Evolutionary conservation across 2,888 invertebrate genomes (phyloP).

Genomic region (Ichneumoninae sp.): DNA sequence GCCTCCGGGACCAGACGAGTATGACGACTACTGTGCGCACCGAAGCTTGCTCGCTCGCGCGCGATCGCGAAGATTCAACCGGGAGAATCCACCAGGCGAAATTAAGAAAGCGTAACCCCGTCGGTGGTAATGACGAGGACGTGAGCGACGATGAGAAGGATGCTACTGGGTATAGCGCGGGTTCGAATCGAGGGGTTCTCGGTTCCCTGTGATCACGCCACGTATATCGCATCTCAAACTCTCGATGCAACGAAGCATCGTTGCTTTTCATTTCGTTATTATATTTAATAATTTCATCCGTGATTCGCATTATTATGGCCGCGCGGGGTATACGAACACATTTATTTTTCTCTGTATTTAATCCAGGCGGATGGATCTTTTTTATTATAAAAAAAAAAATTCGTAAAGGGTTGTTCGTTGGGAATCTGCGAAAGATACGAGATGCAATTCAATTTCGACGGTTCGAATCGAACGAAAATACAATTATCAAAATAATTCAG

Average conservation of each 20-base stretch:
- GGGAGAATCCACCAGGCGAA: conserved; percentile 34
- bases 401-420: background rate
- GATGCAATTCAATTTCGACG: background rate
- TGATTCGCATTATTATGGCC: conserved; percentile 56
- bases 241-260: conserved; percentile 33
- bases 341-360: background rate
- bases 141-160: conserved; percentile 65
- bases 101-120: conserved; percentile 66
- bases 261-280: conserved; percentile 64
- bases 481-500: background rate
- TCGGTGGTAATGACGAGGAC: conserved; percentile 66
- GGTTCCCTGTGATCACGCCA: conserved; percentile 65
- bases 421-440: background rate
- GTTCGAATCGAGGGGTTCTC: conserved; percentile 37
- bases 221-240: conserved; percentile 55
- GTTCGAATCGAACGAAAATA: background rate
- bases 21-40: conserved; percentile 59
- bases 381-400: too few relatives aligned
- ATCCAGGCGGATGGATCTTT: background rate
- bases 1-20: conserved; percentile 33
- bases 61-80: background rate
- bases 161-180: conserved; percentile 55
- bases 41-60: background rate
- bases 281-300: conserved; percentile 63
- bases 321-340: background rate